A percentile compares a stretch with the other conserved stretches of the same genome.
Conservation (phyloP, 2,113 vertebrate genomes). For the Dipodomys merriami region DNA sequence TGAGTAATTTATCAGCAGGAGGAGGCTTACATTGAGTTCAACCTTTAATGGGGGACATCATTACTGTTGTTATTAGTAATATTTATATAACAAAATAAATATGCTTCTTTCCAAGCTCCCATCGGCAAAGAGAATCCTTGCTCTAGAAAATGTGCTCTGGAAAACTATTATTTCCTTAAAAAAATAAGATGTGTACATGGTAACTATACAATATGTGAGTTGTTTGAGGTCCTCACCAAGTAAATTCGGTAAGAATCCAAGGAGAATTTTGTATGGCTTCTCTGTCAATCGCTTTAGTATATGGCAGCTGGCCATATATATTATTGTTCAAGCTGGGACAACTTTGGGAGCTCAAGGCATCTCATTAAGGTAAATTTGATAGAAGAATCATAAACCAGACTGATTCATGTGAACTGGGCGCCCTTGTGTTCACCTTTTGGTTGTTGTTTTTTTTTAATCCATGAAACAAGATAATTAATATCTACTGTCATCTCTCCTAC, state of each 20-base stretch:
- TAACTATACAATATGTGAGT: background rate
- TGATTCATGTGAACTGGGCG: background rate
- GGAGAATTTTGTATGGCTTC: too few relatives aligned
- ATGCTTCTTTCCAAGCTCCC: slow-evolving; percentile 48
- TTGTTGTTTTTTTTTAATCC: background rate
- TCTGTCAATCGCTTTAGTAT: too few relatives aligned
- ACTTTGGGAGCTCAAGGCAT: background rate
- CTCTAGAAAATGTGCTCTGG: background rate
- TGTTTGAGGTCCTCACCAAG: background rate
- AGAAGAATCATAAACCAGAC: background rate
- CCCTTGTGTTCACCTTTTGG: background rate
- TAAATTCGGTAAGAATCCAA: background rate
- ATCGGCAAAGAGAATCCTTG: background rate
- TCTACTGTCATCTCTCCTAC: background rate
- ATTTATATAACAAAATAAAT: slow-evolving; percentile 47
- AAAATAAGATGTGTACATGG: background rate
- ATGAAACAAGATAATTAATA: background rate
- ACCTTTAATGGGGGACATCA: slow-evolving; percentile 38
- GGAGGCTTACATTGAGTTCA: background rate
- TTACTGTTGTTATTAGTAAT: slow-evolving; percentile 27
- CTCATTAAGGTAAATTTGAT: background rate
- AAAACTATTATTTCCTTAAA: background rate
- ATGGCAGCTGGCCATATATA: background rate
- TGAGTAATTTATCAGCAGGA: slow-evolving; percentile 32
- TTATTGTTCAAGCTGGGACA: background rate